These are phyloP conservation scores for Jordanella pulchra DNA, from an alignment of 2,797 vertebrate genomes.

Conservation along the genomic window DNA sequence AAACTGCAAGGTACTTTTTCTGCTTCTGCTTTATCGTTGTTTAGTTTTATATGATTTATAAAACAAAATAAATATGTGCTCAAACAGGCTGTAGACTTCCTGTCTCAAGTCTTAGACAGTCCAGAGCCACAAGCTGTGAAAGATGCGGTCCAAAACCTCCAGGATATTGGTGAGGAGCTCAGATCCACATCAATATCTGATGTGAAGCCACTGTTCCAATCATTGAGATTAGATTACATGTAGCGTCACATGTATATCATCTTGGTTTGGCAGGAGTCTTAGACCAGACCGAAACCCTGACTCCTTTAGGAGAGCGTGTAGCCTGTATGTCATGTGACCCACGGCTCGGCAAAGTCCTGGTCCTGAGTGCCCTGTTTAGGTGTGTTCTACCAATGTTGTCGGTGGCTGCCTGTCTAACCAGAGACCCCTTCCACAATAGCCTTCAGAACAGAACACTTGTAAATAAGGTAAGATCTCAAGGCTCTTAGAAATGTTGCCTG, in stretches of 20 bases:
- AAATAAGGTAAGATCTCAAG: slow-evolving; percentile 79
- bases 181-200: not conserved
- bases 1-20: slow-evolving; percentile 82
- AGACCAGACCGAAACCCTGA: slow-evolving; percentile 87
- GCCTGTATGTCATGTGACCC: slow-evolving; percentile 93
- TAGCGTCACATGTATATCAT: too few relatives aligned
- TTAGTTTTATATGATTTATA: not conserved
- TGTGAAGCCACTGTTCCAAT: not conserved
- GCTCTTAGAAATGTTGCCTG: not conserved
- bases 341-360: slow-evolving; percentile 90
- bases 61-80: not conserved
- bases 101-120: slow-evolving; percentile 93
- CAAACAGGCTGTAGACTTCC: slow-evolving; percentile 90
- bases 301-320: slow-evolving; percentile 88
- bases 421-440: slow-evolving; percentile 94
- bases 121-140: slow-evolving; percentile 86
- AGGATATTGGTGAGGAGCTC: slow-evolving; percentile 85
- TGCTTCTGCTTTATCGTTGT: not conserved
- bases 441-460: slow-evolving; percentile 88
- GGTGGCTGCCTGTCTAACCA: slow-evolving; percentile 89
- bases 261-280: slow-evolving; percentile 83
- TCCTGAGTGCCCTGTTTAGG: slow-evolving; percentile 89
- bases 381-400: slow-evolving; percentile 90
- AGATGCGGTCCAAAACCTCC: slow-evolving; percentile 87
- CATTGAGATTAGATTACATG: too few relatives aligned